These are phyloP conservation scores for Herminia tarsipennalis DNA, from an alignment of 2,888 invertebrate species.

Conservation along the genomic window DNA sequence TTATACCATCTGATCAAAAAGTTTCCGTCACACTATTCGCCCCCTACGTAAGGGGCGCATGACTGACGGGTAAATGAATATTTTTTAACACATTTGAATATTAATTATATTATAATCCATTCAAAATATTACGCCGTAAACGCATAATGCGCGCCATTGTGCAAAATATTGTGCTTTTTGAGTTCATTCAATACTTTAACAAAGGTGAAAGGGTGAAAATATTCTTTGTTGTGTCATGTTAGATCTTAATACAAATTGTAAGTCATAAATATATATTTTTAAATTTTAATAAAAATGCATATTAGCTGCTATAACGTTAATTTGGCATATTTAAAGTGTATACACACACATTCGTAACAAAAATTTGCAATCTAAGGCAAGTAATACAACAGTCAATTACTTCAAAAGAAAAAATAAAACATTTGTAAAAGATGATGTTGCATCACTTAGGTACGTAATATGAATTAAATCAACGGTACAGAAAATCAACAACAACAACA, in stretches of 20 bases:
- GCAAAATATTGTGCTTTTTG: constrained; percentile 53
- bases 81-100: constrained; percentile 74
- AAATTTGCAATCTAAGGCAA: too few relatives aligned
- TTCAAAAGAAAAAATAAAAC: too few relatives aligned
- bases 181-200: constrained; percentile 33
- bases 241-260: background rate
- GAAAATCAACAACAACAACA: too few relatives aligned
- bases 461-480: too few relatives aligned
- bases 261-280: background rate
- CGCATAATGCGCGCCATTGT: constrained; percentile 51
- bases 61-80: constrained; percentile 79
- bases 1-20: constrained; percentile 47
- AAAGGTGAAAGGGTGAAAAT: constrained; percentile 29
- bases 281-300: too few relatives aligned
- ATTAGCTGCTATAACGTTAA: too few relatives aligned
- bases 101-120: constrained; percentile 76
- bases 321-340: too few relatives aligned
- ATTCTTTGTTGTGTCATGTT: constrained; percentile 20
- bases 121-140: constrained; percentile 46
- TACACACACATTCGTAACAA: too few relatives aligned
- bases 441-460: too few relatives aligned
- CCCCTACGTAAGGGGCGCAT: constrained; percentile 49
- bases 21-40: constrained; percentile 17
- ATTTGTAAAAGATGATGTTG: too few relatives aligned
- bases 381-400: too few relatives aligned